Conservation (phyloP, 2,113 vertebrate genomes). For the Micromys minutus region DNA sequence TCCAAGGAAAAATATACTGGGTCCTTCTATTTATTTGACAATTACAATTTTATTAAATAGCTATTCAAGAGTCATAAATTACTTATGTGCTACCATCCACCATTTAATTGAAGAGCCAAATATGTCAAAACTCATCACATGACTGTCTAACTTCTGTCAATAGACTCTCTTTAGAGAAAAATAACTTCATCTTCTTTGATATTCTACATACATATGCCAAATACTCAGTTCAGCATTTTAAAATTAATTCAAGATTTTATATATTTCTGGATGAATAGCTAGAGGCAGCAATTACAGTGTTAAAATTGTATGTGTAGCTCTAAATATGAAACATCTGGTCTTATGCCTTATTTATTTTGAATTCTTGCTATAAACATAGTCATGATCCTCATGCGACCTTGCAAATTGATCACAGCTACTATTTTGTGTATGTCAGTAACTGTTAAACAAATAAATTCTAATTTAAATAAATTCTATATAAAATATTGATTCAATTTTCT, state of each 20-base stretch:
- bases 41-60: slow-evolving; percentile 16
- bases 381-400: slow-evolving; percentile 58
- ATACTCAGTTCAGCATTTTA: slow-evolving; percentile 18
- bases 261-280: slow-evolving; percentile 60
- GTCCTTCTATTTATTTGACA: slow-evolving; percentile 24
- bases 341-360: slow-evolving; percentile 60
- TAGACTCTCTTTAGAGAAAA: slow-evolving; percentile 19
- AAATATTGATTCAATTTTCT: slow-evolving; percentile 35
- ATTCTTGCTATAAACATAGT: slow-evolving; percentile 28
- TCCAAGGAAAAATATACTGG: slow-evolving; percentile 31
- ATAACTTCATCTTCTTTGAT: slow-evolving; percentile 12
- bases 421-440: slow-evolving; percentile 2
- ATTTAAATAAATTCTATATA: slow-evolving; percentile 46
- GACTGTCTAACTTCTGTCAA: slow-evolving; percentile 37
- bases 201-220: background rate
- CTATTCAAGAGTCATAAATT: slow-evolving; percentile 41
- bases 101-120: slow-evolving; percentile 7
- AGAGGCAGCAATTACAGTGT: slow-evolving; percentile 44
- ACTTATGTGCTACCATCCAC: slow-evolving; percentile 17
- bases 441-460: slow-evolving; percentile 39
- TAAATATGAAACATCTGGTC: slow-evolving; percentile 62
- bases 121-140: slow-evolving; percentile 24
- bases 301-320: slow-evolving; percentile 49
- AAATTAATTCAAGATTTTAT: slow-evolving; percentile 74
- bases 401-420: slow-evolving; percentile 32